Evolutionary conservation across 2,797 vertebrate genomes (phyloP).

Genomic region (Lophotriccus pileatus): DNA sequence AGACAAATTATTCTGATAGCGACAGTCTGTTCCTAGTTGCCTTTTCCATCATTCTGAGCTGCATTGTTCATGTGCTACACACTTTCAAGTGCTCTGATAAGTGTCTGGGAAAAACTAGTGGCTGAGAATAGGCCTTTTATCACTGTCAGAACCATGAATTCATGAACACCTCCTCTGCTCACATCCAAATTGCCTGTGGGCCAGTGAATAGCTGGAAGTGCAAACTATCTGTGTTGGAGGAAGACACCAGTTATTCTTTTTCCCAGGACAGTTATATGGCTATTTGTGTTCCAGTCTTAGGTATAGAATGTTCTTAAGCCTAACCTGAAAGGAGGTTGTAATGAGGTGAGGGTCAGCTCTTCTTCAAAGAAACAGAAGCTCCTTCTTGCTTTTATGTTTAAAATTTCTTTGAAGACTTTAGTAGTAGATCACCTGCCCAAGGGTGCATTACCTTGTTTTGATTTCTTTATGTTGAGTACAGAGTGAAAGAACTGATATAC

Average conservation of each 20-base stretch:
- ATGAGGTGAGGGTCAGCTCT: not conserved
- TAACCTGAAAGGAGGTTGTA: not conserved
- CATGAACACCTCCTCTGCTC: not conserved
- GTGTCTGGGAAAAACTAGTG: not conserved
- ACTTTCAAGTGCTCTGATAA: not conserved
- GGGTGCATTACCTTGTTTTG: not conserved
- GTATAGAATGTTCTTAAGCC: not conserved
- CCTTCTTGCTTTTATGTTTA: not conserved
- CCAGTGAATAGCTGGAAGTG: not conserved
- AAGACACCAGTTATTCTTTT: not conserved
- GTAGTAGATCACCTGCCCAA: not conserved
- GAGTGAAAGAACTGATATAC: not conserved
- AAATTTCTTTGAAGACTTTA: not conserved
- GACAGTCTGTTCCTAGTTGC: not conserved
- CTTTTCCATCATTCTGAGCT: not conserved
- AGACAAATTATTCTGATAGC: not conserved
- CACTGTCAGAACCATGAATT: not conserved
- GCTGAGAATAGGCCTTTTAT: not conserved
- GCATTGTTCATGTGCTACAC: not conserved
- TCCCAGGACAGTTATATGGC: not conserved
- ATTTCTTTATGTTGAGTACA: not conserved
- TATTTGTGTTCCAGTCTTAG: not conserved
- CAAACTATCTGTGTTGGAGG: not conserved
- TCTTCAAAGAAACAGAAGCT: not conserved
- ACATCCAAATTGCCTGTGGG: not conserved